Percentiles rank a stretch among this genome's conserved stretches.
Evolutionary conservation across 2,888 invertebrate species (phyloP).

Genomic region (Luperina nickerlii): DNA sequence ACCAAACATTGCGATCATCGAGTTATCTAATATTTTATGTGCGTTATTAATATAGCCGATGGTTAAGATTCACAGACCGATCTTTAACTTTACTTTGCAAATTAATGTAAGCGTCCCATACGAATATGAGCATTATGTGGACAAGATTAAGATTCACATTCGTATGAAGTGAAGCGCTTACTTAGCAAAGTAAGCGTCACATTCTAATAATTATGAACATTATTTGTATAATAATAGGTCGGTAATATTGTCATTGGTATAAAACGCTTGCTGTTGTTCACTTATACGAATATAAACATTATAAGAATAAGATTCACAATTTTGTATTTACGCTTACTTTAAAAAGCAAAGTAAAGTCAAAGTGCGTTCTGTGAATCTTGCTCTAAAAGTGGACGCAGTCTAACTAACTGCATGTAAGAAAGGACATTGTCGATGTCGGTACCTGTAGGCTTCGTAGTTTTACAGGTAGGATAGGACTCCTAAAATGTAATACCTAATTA

Average conservation of each 20-base stretch:
- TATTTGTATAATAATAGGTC: not conserved
- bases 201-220: not conserved
- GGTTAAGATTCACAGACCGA: conserved; percentile 1
- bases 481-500: too few relatives aligned
- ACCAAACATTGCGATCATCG: conserved; percentile 29
- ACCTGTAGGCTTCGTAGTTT: not conserved
- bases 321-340: not conserved
- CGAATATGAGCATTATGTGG: not conserved
- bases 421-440: not conserved
- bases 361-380: not conserved
- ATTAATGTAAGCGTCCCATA: not conserved
- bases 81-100: not conserved
- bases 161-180: not conserved
- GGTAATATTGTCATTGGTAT: not conserved
- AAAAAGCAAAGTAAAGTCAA: not conserved
- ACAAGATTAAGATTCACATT: not conserved
- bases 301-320: not conserved
- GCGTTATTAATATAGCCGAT: conserved; percentile 3
- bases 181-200: not conserved
- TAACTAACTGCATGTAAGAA: not conserved
- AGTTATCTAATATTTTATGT: conserved; percentile 25
- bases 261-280: not conserved
- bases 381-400: not conserved
- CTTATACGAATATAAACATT: not conserved
- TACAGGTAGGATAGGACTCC: not conserved